Evolutionary conservation across 1,140 invertebrate species (phyloP).

Genomic region (Saccostrea glomerata): DNA sequence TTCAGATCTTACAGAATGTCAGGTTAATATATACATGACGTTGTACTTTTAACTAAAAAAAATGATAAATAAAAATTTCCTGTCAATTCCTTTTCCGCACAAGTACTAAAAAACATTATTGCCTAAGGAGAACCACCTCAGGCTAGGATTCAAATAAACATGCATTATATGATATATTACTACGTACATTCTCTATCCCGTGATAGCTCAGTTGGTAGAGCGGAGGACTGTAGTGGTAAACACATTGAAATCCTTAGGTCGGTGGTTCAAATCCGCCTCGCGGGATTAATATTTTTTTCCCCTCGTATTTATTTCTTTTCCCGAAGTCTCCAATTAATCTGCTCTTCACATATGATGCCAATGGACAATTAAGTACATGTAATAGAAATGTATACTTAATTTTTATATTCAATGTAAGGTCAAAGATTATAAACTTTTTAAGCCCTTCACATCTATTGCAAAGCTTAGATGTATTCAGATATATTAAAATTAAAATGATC

Average conservation of each 20-base stretch:
- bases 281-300: background rate
- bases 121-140: background rate
- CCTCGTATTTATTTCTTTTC: too few relatives aligned
- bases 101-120: background rate
- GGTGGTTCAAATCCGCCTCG: constrained; percentile 45
- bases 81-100: background rate
- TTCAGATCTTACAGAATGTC: too few relatives aligned
- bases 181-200: constrained; percentile 42
- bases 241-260: constrained; percentile 37
- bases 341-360: too few relatives aligned
- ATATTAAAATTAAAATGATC: too few relatives aligned
- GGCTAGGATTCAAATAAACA: background rate
- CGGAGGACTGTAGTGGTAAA: constrained; percentile 67
- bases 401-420: too few relatives aligned
- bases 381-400: too few relatives aligned
- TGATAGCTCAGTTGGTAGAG: constrained; percentile 72
- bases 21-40: background rate
- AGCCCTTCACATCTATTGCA: too few relatives aligned
- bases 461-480: too few relatives aligned
- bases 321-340: too few relatives aligned
- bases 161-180: background rate
- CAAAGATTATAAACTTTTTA: too few relatives aligned
- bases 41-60: too few relatives aligned
- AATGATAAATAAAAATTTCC: background rate
- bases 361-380: too few relatives aligned